These are phyloP conservation scores for Scomber japonicus DNA, from an alignment of 2,113 vertebrate species.

Conservation along the genomic window DNA sequence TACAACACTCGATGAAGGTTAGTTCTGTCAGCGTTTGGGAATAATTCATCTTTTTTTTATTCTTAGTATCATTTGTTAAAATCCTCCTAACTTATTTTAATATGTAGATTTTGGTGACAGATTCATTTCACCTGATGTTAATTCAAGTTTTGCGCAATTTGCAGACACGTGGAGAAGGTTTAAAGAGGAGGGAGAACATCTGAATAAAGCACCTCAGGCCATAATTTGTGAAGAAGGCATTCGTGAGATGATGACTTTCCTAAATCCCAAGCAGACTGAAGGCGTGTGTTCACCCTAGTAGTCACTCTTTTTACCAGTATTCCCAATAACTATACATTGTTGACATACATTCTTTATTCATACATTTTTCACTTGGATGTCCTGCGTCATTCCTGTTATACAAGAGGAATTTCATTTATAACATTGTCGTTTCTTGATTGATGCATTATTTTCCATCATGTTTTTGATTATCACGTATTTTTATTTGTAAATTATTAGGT, in stretches of 20 bases:
- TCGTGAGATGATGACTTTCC: conserved; percentile 82
- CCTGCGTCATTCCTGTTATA: background rate
- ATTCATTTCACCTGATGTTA: background rate
- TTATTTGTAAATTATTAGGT: conserved; percentile 19
- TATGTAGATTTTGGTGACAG: background rate
- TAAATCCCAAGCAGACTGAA: conserved; percentile 82
- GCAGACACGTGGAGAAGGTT: conserved; percentile 85
- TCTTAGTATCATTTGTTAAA: background rate
- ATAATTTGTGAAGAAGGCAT: conserved; percentile 82
- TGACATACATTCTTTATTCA: conserved; percentile 19
- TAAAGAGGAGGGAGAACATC: conserved; percentile 77
- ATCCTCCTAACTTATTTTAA: background rate
- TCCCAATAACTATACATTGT: conserved; percentile 25
- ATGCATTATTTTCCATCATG: conserved; percentile 10
- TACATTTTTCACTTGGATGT: conserved; percentile 38
- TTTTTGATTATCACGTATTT: conserved; percentile 43
- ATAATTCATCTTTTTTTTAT: background rate
- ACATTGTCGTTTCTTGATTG: conserved; percentile 11
- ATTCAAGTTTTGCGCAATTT: conserved; percentile 29
- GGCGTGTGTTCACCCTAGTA: conserved; percentile 79
- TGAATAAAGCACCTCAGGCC: conserved; percentile 73
- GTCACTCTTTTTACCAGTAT: conserved; percentile 16
- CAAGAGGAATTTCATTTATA: conserved; percentile 27
- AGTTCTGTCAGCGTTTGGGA: background rate
- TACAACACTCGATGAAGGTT: conserved; percentile 83